Base-by-base conservation (phyloP, 2,888 invertebrate genomes). In the Phalera bucephala region DNA sequence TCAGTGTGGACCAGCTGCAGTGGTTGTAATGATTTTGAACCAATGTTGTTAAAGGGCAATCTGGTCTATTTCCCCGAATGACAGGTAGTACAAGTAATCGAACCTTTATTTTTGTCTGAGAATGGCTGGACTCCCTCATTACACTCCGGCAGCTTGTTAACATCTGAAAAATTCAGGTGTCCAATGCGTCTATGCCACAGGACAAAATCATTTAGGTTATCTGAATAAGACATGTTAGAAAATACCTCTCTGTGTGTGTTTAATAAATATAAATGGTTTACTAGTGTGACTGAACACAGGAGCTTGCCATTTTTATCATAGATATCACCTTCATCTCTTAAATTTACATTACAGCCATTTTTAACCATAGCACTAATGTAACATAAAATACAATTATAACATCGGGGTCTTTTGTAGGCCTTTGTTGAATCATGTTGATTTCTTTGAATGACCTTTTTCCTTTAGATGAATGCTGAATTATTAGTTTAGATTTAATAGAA, bases 141-240 rank as follows among this genome's bases (percentile, higher is more conserved):
- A 6, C 3, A 3, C 3, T 3, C 17, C 6, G 17, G 17, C 6
- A 17, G 6, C 17, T 17, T 17, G 6, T 17, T 17, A 3, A 57
- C 40, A 42, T 51, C 50, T 27, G 45, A 12, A 13, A 54, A 33
- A 29, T 52, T 54, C 12, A 54, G 30, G 22, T 54, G 58, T 12
- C 49, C 51, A 52, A 56, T 51, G 11, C 54, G 39, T n/a, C 33
- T 25, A 33, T 46, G 46, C 46, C 46, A 46, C 2, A 39, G 25
- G 21, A 27, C 27, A 25, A 33, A 9, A 31, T 41, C 30, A 31
- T 38, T 32, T 29, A 31, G 6, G 3, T 17, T 17, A 17, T 17
- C 17, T 17, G 17, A 17, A 8, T 2, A 3, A n/a, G 9, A 5
- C 9, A 22, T 3, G 9, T 22, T 22, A 9, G 22, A 3, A 22